Conservation (phyloP, 1,140 invertebrate species). For the Olivierus martensii region DNA sequence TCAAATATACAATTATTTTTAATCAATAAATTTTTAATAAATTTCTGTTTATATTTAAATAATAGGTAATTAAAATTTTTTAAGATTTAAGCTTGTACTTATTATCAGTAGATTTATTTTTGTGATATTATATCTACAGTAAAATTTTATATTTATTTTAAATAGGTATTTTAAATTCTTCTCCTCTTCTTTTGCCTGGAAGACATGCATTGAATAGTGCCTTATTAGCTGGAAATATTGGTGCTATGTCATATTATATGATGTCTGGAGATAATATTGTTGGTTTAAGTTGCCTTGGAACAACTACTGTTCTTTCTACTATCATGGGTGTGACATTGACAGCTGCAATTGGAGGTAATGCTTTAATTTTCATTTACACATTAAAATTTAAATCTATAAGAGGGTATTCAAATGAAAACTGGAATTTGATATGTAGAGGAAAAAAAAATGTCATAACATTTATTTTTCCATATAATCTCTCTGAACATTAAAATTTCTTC, state of each 20-base stretch:
- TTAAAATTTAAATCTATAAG: too few species aligned
- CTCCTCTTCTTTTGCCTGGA: constrained; percentile 65
- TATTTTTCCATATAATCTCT: too few species aligned
- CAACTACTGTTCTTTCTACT: constrained; percentile 54
- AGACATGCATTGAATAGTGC: constrained; percentile 57
- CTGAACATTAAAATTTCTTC: too few species aligned
- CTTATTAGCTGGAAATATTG: constrained; percentile 51
- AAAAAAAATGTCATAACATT: too few species aligned
- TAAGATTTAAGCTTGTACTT: too few species aligned
- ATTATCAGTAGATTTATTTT: not conserved
- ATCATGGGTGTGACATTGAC: constrained; percentile 76
- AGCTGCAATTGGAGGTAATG: constrained; percentile 71
- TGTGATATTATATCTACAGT: constrained; percentile 70
- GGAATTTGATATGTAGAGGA: too few species aligned
- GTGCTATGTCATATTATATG: constrained; percentile 53
- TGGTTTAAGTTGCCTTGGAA: constrained; percentile 50
- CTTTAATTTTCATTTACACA: too few species aligned
- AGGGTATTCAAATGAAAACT: too few species aligned
- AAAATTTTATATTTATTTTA: constrained; percentile 45
- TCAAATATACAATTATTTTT: too few species aligned
- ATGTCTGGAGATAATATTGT: constrained; percentile 45
- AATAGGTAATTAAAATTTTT: constrained; percentile 56
- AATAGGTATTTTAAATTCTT: constrained; percentile 56
- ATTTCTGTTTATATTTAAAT: constrained; percentile 33
- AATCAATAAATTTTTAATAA: too few species aligned